Evolutionary conservation across 2,888 invertebrate species (phyloP).

Genomic region (Pantelozetes paolii): DNA sequence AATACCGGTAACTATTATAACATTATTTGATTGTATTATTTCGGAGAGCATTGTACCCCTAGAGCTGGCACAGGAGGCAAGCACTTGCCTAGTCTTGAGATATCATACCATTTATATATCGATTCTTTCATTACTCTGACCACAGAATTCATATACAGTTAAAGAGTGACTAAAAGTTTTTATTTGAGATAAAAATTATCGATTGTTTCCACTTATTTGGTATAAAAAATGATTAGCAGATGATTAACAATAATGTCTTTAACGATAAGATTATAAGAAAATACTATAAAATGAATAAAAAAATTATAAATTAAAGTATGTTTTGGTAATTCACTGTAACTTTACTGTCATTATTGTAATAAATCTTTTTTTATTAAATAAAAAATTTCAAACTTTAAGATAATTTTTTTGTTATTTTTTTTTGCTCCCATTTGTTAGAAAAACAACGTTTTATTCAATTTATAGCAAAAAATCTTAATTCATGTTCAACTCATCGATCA

Average conservation of each 20-base stretch:
- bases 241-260: too few relatives aligned
- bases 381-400: too few relatives aligned
- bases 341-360: slow-evolving; percentile 9
- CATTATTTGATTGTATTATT: slow-evolving; percentile 2
- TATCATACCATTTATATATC: neutral
- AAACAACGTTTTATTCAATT: too few relatives aligned
- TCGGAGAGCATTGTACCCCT: neutral
- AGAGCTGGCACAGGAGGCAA: slow-evolving; percentile 36
- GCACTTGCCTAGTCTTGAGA: slow-evolving; percentile 34
- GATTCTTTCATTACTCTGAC: neutral
- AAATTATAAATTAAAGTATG: slow-evolving; percentile 12
- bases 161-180: neutral
- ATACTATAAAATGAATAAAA: neutral
- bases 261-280: neutral
- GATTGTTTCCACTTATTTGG: slow-evolving; percentile 1
- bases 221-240: neutral
- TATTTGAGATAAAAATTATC: neutral
- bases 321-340: neutral
- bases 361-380: slow-evolving; percentile 16
- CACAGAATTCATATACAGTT: too few relatives aligned
- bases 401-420: too few relatives aligned
- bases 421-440: too few relatives aligned
- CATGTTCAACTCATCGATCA: too few relatives aligned
- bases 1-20: slow-evolving; percentile 16
- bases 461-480: too few relatives aligned